Conservation (phyloP, 2,113 vertebrate species). For the Gymnogyps californianus region DNA sequence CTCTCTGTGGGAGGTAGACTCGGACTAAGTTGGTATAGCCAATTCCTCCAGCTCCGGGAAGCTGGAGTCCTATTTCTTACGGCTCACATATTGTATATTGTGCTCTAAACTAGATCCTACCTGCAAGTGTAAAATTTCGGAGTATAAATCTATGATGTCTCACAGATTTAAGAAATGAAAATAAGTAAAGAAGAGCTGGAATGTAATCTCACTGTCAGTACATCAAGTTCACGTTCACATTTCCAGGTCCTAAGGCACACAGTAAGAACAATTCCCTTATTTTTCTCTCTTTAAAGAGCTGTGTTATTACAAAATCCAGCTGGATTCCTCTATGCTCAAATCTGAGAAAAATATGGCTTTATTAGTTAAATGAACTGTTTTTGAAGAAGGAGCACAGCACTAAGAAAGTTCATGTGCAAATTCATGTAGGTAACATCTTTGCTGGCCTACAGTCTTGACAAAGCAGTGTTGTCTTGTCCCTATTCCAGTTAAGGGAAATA, state of each 20-base stretch:
- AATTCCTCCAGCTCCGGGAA: conserved; percentile 35
- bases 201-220: not conserved
- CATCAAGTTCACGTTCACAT: not conserved
- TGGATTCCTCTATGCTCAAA: not conserved
- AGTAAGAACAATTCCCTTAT: not conserved
- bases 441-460: not conserved
- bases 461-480: not conserved
- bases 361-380: not conserved
- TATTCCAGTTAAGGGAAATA: not conserved
- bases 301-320: not conserved
- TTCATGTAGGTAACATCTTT: not conserved
- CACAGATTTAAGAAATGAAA: conserved; percentile 13
- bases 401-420: not conserved
- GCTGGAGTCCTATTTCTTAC: not conserved
- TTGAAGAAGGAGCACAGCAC: not conserved
- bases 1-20: conserved; percentile 54
- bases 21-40: not conserved
- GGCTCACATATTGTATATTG: not conserved
- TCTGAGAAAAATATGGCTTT: not conserved
- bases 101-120: not conserved
- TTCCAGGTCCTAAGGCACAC: not conserved
- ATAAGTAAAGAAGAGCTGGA: not conserved
- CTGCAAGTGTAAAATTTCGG: not conserved
- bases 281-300: not conserved
- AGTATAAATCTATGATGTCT: not conserved